Evolutionary conservation across 2,113 vertebrate genomes (phyloP), one percentile per base, ranked within the genome.

Genomic region (Entelurus aequoreus): DNA sequence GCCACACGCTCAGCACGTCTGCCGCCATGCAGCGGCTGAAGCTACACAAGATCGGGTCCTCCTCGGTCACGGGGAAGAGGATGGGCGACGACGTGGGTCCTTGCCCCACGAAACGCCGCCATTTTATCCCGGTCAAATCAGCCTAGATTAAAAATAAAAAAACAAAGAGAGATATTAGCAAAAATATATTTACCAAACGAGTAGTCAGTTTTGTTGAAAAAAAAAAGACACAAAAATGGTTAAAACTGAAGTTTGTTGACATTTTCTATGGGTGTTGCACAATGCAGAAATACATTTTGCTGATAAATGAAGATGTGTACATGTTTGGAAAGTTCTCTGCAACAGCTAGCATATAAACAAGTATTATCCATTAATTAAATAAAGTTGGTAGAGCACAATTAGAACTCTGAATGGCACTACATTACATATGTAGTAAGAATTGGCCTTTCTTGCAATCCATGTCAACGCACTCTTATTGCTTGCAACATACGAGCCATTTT

Each of bases 71-170:
- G 1, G 97, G 95, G 80, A 98, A 98, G 72, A 99, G 93, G 85
- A 99, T 96, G 16, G 97, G 96, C 68, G 97, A 96, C 75, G 94
- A 98, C 1, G 93, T 96, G 85, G 97, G 96, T 65, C 97, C 96
- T 85, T 98, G 94, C 94, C 97, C 98, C 77, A 97, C 93, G 5
- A 97, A 99, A 71, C 94, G 93, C 80, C 95, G 93, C 97, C 97
- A 99, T 94, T 99, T 99, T 90, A 99, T 99, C 77, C 97, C 97
- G 2, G 95, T 98, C 76, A 99, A 92, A 91, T 99, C 97, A 74
- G 97, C 97, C 97, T 99, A 59, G 10, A 46, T 46, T 46, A 60
- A 36, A 36, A 48, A 59, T 13, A 36, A 70, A 51, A 64, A 60
- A 5, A 16, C 16, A 16, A 21, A 57, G 4, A 53, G 10, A n/a